phyloP scores from a whole-genome alignment of 2,888 invertebrate genomes.

The Synanthedon andrenaeformis region DNA sequence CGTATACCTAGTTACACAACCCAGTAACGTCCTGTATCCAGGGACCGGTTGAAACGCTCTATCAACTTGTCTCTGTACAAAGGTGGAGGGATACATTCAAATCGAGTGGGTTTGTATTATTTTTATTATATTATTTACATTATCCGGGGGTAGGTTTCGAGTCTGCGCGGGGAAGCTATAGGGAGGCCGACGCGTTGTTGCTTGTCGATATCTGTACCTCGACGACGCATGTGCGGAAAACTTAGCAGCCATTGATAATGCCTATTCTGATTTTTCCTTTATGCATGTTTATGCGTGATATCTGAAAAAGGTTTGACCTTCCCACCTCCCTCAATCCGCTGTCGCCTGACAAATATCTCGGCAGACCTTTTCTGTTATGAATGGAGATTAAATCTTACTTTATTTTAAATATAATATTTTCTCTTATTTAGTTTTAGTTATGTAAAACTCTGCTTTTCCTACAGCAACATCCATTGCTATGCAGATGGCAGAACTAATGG shows the following conservation, averaged over 20 bases:
- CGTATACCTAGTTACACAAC: slow-evolving; percentile 7
- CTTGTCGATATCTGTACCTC: slow-evolving; percentile 40
- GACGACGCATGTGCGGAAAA: slow-evolving; percentile 59
- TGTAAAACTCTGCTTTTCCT: too few species aligned
- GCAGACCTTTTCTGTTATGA: neutral
- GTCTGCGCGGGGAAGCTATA: slow-evolving; percentile 35
- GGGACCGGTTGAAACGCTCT: slow-evolving; percentile 21
- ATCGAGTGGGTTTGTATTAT: slow-evolving; percentile 51
- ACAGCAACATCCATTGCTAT: too few species aligned
- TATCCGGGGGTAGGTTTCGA: slow-evolving; percentile 29
- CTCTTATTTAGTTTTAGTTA: too few species aligned
- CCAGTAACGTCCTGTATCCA: slow-evolving; percentile 17
- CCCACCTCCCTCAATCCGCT: slow-evolving; percentile 20
- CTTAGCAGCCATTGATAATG: slow-evolving; percentile 36
- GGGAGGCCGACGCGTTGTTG: slow-evolving; percentile 12
- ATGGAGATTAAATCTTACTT: neutral
- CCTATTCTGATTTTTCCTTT: slow-evolving; percentile 55
- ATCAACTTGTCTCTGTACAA: slow-evolving; percentile 18
- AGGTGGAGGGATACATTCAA: slow-evolving; percentile 38
- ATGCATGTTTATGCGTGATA: slow-evolving; percentile 56
- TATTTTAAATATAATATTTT: too few species aligned
- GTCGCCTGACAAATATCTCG: slow-evolving; percentile 19
- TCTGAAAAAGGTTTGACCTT: slow-evolving; percentile 40
- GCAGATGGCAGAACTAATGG: too few species aligned
- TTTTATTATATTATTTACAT: slow-evolving; percentile 63